These are phyloP conservation scores for Schizaphis graminum DNA, from an alignment of 2,888 invertebrate species.

Conservation along the genomic window DNA sequence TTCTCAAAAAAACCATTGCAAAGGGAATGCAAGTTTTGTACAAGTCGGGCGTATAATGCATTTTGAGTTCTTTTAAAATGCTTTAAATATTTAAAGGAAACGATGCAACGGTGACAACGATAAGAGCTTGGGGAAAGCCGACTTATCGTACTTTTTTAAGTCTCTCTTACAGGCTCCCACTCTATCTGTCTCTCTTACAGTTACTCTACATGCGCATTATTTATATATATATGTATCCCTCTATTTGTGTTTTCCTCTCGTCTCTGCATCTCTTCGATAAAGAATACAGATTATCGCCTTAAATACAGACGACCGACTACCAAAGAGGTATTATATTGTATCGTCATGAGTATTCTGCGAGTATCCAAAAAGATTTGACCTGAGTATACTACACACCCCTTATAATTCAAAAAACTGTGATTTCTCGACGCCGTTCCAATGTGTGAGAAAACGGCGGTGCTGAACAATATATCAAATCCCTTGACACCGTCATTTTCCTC, in stretches of 20 bases:
- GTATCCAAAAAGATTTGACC: neutral
- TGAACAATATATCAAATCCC: constrained; percentile 55
- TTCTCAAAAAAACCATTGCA: constrained; percentile 2
- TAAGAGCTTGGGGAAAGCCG: constrained; percentile 47
- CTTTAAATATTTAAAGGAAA: constrained; percentile 59
- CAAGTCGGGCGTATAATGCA: constrained; percentile 53
- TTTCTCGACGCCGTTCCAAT: neutral
- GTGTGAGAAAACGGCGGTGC: constrained; percentile 20
- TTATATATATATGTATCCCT: constrained; percentile 1
- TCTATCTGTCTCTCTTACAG: neutral
- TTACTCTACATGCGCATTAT: neutral
- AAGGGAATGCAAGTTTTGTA: constrained; percentile 45
- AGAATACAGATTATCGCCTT: constrained; percentile 36
- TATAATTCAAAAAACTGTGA: constrained; percentile 27
- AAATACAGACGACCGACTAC: neutral
- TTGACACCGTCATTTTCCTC: neutral
- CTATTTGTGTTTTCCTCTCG: neutral
- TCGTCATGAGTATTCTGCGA: neutral
- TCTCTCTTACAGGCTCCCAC: neutral
- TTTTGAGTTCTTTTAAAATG: constrained; percentile 48
- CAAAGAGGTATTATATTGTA: neutral
- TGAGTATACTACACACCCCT: constrained; percentile 3
- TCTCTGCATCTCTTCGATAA: constrained; percentile 18
- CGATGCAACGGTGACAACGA: constrained; percentile 30
- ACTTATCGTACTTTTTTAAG: constrained; percentile 61